phyloP scores from a whole-genome alignment of 2,888 invertebrate genomes.

The Nyleta sp. region DNA sequence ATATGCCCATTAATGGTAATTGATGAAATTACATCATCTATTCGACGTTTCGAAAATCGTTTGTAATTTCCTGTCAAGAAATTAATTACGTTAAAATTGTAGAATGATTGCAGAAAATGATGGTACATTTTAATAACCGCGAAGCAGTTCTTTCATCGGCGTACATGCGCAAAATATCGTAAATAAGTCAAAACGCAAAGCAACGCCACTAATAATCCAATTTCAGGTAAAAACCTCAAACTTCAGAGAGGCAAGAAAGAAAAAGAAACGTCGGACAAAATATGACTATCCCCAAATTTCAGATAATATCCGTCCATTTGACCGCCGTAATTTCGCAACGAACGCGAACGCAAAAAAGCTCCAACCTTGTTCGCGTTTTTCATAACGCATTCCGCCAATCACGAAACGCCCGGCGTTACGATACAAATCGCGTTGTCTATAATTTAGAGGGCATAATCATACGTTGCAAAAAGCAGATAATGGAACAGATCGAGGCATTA shows the following conservation, averaged over 20 bases:
- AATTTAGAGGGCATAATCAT: conserved; percentile 61
- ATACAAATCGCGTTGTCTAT: conserved; percentile 59
- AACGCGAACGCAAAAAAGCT: conserved; percentile 36
- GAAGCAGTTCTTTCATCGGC: conserved; percentile 16
- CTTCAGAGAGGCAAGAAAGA: conserved; percentile 45
- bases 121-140: conserved; percentile 33
- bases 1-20: background rate
- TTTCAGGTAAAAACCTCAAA: conserved; percentile 47
- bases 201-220: conserved; percentile 51
- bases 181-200: conserved; percentile 44
- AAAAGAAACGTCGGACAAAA: conserved; percentile 44
- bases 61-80: conserved; percentile 13
- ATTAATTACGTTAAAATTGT: conserved; percentile 39
- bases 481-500: conserved; percentile 56
- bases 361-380: conserved; percentile 55
- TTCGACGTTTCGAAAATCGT: background rate
- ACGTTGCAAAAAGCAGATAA: conserved; percentile 57
- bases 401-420: conserved; percentile 53
- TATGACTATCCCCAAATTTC: conserved; percentile 48
- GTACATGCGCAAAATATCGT: conserved; percentile 29
- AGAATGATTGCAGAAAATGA: conserved; percentile 15
- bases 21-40: conserved; percentile 15
- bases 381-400: conserved; percentile 59
- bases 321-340: conserved; percentile 51
- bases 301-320: conserved; percentile 56